Percentiles rank a stretch among this genome's conserved stretches.
Conservation (phyloP, 1,140 invertebrate species). For the Stegodyphus dumicola region DNA sequence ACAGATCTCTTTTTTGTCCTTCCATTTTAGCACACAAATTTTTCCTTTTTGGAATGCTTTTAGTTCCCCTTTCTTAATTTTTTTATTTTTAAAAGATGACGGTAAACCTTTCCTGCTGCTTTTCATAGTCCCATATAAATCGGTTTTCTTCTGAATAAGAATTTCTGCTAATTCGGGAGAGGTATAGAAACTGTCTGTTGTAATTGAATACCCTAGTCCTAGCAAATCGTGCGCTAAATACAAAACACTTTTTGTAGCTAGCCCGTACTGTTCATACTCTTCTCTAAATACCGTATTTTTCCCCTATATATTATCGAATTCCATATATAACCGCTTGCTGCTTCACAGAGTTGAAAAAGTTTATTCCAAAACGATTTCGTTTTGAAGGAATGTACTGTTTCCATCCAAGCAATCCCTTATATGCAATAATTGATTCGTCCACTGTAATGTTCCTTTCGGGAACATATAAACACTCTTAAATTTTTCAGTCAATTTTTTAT, state of each 20-base stretch:
- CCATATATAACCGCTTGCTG: not conserved
- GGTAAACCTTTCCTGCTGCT: not conserved
- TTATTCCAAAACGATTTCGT: not conserved
- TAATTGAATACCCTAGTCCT: not conserved
- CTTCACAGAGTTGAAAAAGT: constrained; percentile 5
- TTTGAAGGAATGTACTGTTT: constrained; percentile 11
- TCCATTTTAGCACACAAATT: constrained; percentile 7
- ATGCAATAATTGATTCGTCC: not conserved
- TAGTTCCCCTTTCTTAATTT: not conserved
- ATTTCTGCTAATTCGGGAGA: constrained; percentile 9
- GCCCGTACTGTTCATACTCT: not conserved
- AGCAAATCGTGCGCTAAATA: not conserved
- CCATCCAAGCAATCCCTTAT: constrained; percentile 1
- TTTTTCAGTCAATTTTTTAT: not conserved
- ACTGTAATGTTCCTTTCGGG: not conserved
- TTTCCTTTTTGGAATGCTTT: constrained; percentile 10
- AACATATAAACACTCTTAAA: not conserved
- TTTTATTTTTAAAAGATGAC: not conserved
- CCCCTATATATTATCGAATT: constrained; percentile 6
- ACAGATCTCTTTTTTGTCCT: not conserved
- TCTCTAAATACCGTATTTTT: not conserved
- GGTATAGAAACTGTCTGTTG: constrained; percentile 7
- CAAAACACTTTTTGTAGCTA: not conserved
- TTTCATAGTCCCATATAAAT: constrained; percentile 5
- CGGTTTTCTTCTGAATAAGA: not conserved